Percentiles rank a stretch among this genome's conserved stretches.
phyloP scores from a whole-genome alignment of 1,140 invertebrate genomes.

The Drosophila ohnishii region DNA sequence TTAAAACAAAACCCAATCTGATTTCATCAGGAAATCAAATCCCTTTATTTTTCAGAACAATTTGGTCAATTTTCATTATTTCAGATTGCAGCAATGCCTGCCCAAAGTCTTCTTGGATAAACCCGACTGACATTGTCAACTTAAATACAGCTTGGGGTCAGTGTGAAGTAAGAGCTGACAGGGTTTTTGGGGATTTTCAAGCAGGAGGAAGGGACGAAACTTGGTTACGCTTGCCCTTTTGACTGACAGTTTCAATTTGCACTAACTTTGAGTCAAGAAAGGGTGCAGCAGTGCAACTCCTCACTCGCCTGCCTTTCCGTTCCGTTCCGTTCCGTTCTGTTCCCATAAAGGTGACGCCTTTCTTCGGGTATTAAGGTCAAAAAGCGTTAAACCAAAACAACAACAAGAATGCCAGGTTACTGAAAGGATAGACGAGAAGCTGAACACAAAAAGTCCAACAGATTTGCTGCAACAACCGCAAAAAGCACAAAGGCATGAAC shows the following conservation, averaged over 20 bases:
- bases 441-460: constrained; percentile 58
- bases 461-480: constrained; percentile 72
- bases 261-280: constrained; percentile 64
- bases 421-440: constrained; percentile 43
- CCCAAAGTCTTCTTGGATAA: constrained; percentile 8
- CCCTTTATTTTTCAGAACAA: background rate
- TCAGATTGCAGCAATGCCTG: constrained; percentile 1
- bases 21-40: background rate
- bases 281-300: background rate
- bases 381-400: constrained; percentile 76
- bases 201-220: background rate
- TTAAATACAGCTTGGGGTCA: constrained; percentile 44
- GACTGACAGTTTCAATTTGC: constrained; percentile 77
- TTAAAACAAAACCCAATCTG: no score
- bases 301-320: no score
- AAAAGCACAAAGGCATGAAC: constrained; percentile 62
- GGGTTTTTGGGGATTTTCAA: constrained; percentile 9
- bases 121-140: constrained; percentile 50
- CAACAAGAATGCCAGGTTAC: constrained; percentile 53
- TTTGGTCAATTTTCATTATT: constrained; percentile 26
- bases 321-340: background rate
- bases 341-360: constrained; percentile 66
- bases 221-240: constrained; percentile 41
- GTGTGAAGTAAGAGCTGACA: constrained; percentile 41
- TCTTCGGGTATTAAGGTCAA: constrained; percentile 77